A percentile compares a stretch with the other conserved stretches of the same genome.
Conservation (phyloP, 2,888 invertebrate genomes). For the Epistrophe eligans region DNA sequence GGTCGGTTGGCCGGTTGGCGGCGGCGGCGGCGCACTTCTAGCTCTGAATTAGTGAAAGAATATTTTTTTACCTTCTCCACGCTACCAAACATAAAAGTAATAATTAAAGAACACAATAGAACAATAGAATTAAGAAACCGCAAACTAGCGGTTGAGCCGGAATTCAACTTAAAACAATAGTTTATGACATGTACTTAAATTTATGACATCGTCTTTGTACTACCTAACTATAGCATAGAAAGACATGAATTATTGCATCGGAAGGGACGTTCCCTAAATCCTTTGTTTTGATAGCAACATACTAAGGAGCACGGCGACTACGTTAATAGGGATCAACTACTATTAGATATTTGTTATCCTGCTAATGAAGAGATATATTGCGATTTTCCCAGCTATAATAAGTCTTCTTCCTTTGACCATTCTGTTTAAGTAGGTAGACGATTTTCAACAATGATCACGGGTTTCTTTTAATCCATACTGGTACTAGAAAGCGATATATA, state of each 20-base stretch:
- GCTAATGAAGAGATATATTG: conserved; percentile 63
- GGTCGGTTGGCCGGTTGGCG: too few relatives aligned
- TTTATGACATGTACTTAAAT: conserved; percentile 33
- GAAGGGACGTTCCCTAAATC: conserved; percentile 67
- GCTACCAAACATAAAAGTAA: conserved; percentile 23
- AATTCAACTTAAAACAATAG: conserved; percentile 26
- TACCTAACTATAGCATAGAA: background rate
- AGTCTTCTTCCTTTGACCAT: background rate
- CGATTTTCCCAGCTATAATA: conserved; percentile 58
- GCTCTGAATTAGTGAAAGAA: conserved; percentile 20
- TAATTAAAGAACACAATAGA: conserved; percentile 51
- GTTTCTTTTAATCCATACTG: background rate
- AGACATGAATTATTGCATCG: conserved; percentile 28
- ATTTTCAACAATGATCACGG: conserved; percentile 18
- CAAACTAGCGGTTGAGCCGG: conserved; percentile 31
- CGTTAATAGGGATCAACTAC: conserved; percentile 72
- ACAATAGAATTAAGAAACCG: conserved; percentile 56
- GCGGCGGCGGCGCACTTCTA: background rate
- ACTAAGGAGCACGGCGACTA: conserved; percentile 67
- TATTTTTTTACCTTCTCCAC: conserved; percentile 19
- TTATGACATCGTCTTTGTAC: conserved; percentile 21
- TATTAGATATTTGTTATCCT: conserved; percentile 72
- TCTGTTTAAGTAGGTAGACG: conserved; percentile 41
- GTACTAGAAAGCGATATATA: background rate
- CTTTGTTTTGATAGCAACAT: conserved; percentile 77